Conservation (phyloP, 2,113 vertebrate species). For the Arenaria interpres region DNA sequence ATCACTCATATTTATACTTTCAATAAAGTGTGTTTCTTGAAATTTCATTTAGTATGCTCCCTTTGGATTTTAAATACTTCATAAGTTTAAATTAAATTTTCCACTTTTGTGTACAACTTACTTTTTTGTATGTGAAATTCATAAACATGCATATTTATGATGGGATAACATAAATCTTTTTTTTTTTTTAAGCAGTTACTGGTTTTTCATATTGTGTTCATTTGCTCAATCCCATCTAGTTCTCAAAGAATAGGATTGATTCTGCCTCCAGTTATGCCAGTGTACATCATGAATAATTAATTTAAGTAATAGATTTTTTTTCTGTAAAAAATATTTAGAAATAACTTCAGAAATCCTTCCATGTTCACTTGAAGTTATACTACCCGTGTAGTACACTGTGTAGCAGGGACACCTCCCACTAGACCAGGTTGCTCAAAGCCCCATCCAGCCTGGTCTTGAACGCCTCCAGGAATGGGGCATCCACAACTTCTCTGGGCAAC, state of each 20-base stretch:
- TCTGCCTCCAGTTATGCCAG: not conserved
- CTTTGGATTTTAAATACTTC: not conserved
- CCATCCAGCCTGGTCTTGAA: too few relatives aligned
- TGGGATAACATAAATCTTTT: not conserved
- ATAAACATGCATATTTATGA: not conserved
- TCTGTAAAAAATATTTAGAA: not conserved
- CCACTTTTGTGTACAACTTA: not conserved
- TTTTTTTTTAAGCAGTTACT: not conserved
- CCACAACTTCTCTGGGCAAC: too few relatives aligned
- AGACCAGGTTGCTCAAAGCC: too few relatives aligned
- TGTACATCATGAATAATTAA: not conserved
- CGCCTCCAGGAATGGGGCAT: too few relatives aligned
- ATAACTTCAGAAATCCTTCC: not conserved
- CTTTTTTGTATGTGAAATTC: not conserved
- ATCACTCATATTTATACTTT: not conserved
- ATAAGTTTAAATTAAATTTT: not conserved
- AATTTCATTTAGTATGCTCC: not conserved
- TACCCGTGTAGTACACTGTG: not conserved
- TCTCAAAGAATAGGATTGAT: not conserved
- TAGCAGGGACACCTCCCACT: too few relatives aligned
- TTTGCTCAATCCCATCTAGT: not conserved
- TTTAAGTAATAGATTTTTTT: not conserved
- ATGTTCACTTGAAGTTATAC: not conserved
- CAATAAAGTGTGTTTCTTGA: not conserved
- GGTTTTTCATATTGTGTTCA: not conserved